Percentiles rank a stretch among this genome's conserved stretches.
Evolutionary conservation across 2,113 vertebrate genomes (phyloP).

Genomic region (Fulica atra): DNA sequence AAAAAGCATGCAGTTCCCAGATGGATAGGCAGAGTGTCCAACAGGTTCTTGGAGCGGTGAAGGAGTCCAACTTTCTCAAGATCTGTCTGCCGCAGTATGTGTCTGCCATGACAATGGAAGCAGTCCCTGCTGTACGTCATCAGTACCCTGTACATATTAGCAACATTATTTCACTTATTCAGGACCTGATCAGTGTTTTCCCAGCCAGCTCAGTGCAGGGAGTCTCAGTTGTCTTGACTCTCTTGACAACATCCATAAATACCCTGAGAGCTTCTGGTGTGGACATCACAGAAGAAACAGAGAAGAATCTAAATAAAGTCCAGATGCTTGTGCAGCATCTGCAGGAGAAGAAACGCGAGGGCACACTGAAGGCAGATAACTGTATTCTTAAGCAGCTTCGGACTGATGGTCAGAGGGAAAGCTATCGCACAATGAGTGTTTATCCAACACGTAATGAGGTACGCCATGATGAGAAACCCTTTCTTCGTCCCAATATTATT

Average conservation of each 20-base stretch:
- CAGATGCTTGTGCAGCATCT: slow-evolving; percentile 79
- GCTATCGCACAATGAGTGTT: slow-evolving; percentile 84
- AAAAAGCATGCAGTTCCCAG: slow-evolving; percentile 81
- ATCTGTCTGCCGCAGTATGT: slow-evolving; percentile 82
- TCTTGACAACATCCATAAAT: slow-evolving; percentile 81
- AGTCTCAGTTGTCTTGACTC: slow-evolving; percentile 79
- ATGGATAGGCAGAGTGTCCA: slow-evolving; percentile 80
- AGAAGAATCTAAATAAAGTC: slow-evolving; percentile 78
- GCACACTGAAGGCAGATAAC: slow-evolving; percentile 83
- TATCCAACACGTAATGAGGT: slow-evolving; percentile 88
- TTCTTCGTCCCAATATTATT: slow-evolving; percentile 86
- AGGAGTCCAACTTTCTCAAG: slow-evolving; percentile 86
- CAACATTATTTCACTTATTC: slow-evolving; percentile 84
- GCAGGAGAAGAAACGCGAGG: slow-evolving; percentile 84
- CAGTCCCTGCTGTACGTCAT: slow-evolving; percentile 55
- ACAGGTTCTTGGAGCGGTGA: slow-evolving; percentile 81
- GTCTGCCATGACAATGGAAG: slow-evolving; percentile 80
- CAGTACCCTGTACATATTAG: slow-evolving; percentile 83
- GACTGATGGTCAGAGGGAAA: slow-evolving; percentile 61
- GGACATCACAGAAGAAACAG: slow-evolving; percentile 73
- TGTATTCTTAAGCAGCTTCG: slow-evolving; percentile 71
- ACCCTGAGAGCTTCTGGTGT: slow-evolving; percentile 81
- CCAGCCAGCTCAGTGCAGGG: slow-evolving; percentile 85
- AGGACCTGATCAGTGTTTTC: slow-evolving; percentile 83
- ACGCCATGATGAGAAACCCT: slow-evolving; percentile 78